These are phyloP conservation scores for Hemaris fuciformis DNA, from an alignment of 2,888 invertebrate species.

Conservation along the genomic window DNA sequence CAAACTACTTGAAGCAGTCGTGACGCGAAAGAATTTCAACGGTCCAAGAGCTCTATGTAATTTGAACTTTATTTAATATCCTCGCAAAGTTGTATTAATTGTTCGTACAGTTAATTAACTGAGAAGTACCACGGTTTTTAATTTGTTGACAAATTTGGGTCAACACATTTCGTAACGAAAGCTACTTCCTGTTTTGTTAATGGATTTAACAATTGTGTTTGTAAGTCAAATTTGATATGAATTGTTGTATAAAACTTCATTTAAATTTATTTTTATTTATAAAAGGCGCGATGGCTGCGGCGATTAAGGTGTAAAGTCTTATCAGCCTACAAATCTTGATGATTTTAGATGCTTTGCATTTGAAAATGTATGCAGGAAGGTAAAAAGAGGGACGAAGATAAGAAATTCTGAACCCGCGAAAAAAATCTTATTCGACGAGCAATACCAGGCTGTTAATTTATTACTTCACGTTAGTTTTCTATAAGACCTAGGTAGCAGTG, in stretches of 20 bases:
- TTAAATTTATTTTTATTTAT: background rate
- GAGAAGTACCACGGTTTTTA: background rate
- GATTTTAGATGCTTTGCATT: too few species aligned
- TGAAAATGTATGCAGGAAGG: too few species aligned
- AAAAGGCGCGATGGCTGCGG: too few species aligned
- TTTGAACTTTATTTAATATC: conserved; percentile 5
- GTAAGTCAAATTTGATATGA: background rate
- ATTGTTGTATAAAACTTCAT: background rate
- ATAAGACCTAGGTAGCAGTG: too few species aligned
- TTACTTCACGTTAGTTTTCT: too few species aligned
- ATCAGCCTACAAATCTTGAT: too few species aligned
- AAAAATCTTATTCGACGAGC: too few species aligned
- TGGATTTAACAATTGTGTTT: background rate
- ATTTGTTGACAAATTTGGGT: background rate
- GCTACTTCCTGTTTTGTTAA: background rate
- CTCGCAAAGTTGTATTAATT: conserved; percentile 8
- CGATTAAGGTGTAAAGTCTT: too few species aligned
- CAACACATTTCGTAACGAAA: background rate
- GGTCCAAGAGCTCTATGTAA: background rate
- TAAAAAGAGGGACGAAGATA: too few species aligned
- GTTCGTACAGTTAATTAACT: conserved; percentile 1
- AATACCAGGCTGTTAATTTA: too few species aligned
- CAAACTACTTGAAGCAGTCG: background rate
- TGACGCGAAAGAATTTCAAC: background rate
- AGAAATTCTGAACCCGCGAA: too few species aligned